Base-by-base conservation (phyloP, 1,140 invertebrate genomes). In the Euura saliciscinereae region DNA sequence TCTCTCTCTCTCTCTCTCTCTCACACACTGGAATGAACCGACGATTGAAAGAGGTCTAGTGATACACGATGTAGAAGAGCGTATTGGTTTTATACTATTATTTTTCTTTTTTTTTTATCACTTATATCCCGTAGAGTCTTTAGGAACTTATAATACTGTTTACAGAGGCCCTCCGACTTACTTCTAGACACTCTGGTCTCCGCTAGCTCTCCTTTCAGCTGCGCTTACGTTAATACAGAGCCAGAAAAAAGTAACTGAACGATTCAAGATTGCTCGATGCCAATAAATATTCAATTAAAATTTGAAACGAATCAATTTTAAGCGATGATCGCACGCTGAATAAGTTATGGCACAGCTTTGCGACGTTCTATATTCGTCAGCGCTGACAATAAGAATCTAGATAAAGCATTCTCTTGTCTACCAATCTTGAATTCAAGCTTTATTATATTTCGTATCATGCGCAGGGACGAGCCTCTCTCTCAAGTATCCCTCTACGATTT, bases 91-190 rank as follows among this genome's bases (percentile, higher is more conserved):
- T 8, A 11, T 11, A 59, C 51, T 59, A n/a, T 59, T 11, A n/a
- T 59, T 59, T 59, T 59, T 59, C 13, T 59, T 11, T 59, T 59
- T n/a, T 6, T 59, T 59, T 59, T 59, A 59, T 59, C 51, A 59
- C 51, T n/a, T 59, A 59, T 11, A 59, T 59, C 51, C 8, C 51
- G 51, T 59, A 59, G 51, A 59, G 51, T 72, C 66, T 71, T 77
- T 84, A 82, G 81, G 82, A 84, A 84, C 82, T 83, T 80, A 78
- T 84, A 84, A 84, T 83, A 84, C 78, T 83, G 83, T 77, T 84
- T 73, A 76, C 80, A 76, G 71, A 77, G 73, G 76, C 78, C 77
- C 68, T 72, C 71, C 71, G 70, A 71, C 73, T 74, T 75, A 77
- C 72, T 65, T 75, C 71, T 71, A 69, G 64, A 76, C 70, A 76